Conservation (phyloP, 2,113 vertebrate species). For the Lasiurus borealis region DNA sequence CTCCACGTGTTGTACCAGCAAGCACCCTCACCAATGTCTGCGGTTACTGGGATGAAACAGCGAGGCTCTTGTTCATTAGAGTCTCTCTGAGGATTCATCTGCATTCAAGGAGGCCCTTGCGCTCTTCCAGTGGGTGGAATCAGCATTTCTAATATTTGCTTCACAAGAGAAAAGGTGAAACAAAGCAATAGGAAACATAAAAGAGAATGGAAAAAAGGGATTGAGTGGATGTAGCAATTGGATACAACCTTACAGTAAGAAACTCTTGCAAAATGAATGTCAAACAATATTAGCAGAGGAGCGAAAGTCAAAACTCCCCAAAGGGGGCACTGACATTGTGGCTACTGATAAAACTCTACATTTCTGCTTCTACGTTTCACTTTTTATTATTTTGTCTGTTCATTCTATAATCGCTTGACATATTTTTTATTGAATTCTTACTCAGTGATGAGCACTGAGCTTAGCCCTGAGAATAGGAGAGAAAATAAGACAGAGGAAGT, state of each 20-base stretch:
- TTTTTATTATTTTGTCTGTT: constrained; percentile 33
- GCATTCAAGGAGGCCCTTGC: background rate
- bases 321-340: background rate
- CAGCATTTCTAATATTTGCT: constrained; percentile 14
- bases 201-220: background rate
- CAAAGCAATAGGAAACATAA: background rate
- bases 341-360: background rate
- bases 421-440: constrained; percentile 46
- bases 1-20: background rate
- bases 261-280: background rate
- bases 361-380: background rate
- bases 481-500: background rate
- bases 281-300: background rate
- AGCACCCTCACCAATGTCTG: background rate
- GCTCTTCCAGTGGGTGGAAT: background rate
- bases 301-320: background rate
- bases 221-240: background rate
- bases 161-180: background rate
- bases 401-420: background rate
- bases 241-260: constrained; percentile 4
- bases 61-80: background rate
- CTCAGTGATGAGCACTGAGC: background rate
- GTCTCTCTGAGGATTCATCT: background rate
- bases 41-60: background rate
- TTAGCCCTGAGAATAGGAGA: background rate